Evolutionary conservation across 2,888 invertebrate species (phyloP).

Genomic region (Coelopa pilipes): DNA sequence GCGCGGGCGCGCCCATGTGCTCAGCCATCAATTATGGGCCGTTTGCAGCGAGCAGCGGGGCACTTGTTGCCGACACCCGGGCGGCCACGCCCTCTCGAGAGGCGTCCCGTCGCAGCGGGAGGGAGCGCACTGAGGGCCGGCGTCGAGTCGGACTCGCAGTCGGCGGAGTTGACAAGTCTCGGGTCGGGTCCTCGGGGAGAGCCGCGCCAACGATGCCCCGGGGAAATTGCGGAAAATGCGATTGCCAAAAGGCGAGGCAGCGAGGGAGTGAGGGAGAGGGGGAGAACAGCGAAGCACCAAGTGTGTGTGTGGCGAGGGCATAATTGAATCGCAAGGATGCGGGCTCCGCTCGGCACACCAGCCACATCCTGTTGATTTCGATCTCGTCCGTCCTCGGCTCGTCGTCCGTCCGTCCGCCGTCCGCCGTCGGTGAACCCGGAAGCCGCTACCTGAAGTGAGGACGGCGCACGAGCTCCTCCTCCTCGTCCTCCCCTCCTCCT

Average conservation of each 20-base stretch:
- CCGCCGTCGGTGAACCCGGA: too few species aligned
- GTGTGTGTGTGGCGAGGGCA: slow-evolving; percentile 19
- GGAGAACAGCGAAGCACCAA: not conserved
- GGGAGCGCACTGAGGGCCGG: too few species aligned
- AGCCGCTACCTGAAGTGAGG: too few species aligned
- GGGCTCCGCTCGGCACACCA: not conserved
- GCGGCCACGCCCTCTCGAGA: too few species aligned
- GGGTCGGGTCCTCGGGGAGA: not conserved
- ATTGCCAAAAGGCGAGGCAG: not conserved
- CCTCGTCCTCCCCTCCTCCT: too few species aligned
- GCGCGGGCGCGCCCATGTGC: too few species aligned
- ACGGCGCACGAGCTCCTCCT: too few species aligned
- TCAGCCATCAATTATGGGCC: too few species aligned
- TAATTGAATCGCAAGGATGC: slow-evolving; percentile 3
- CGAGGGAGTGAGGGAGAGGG: not conserved
- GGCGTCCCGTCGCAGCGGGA: too few species aligned
- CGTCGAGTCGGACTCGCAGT: not conserved
- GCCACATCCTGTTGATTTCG: slow-evolving; percentile 6
- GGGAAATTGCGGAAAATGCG: not conserved
- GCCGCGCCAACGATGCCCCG: too few species aligned
- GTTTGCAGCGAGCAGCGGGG: too few species aligned
- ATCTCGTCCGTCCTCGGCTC: not conserved
- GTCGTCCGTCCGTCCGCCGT: not conserved
- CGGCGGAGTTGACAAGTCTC: not conserved
- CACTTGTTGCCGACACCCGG: too few species aligned